Evolutionary conservation across 2,797 vertebrate species (phyloP).

Genomic region (Acipenser oxyrinchus): DNA sequence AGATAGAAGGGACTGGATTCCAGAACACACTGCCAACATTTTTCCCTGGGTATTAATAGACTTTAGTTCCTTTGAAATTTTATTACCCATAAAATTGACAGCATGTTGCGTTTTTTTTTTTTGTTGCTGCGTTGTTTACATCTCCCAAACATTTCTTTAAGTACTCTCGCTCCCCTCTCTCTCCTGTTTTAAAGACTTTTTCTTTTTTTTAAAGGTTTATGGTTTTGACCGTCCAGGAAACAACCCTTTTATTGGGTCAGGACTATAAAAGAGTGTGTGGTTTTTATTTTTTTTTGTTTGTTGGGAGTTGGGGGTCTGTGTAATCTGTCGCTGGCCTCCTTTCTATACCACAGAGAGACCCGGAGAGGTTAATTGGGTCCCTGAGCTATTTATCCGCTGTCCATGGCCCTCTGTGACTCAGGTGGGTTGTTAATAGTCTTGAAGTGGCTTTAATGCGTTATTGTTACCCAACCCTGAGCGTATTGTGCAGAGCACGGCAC

Average conservation of each 20-base stretch:
- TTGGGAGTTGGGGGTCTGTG: conserved; percentile 55
- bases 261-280: conserved; percentile 82
- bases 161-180: conserved; percentile 25
- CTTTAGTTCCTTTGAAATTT: conserved; percentile 87
- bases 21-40: conserved; percentile 66
- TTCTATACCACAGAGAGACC: conserved; percentile 69
- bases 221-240: conserved; percentile 86
- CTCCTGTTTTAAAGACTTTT: conserved; percentile 11
- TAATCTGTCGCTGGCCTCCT: conserved; percentile 70
- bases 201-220: conserved; percentile 73
- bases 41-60: conserved; percentile 76
- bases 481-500: no score
- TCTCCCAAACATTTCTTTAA: conserved; percentile 46
- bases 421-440: neutral
- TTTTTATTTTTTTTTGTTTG: conserved; percentile 49
- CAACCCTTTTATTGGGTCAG: conserved; percentile 86
- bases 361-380: conserved; percentile 81
- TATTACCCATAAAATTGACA: conserved; percentile 91
- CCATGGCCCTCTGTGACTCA: conserved; percentile 74
- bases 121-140: conserved; percentile 36
- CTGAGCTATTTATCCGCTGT: conserved; percentile 79
- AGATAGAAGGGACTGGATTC: conserved; percentile 65
- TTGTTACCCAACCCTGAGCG: no score
- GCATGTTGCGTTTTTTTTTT: conserved; percentile 64
- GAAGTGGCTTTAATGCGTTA: no score